These are phyloP conservation scores for Lytechinus variegatus DNA, from an alignment of 35 echinoderm and acorn worm species.

Conservation along the genomic window DNA sequence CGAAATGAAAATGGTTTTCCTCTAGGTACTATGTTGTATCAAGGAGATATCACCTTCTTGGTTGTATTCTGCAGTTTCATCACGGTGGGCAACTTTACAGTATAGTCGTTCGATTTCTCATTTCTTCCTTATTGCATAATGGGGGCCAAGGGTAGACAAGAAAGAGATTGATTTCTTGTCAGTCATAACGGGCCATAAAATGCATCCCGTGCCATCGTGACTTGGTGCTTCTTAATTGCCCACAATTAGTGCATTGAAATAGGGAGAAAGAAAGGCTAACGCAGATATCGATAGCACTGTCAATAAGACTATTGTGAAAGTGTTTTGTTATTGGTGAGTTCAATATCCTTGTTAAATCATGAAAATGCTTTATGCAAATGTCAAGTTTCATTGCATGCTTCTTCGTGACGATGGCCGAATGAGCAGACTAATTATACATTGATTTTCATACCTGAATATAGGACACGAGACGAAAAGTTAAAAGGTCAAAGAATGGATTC, in stretches of 20 bases:
- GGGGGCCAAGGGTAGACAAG: too few species aligned
- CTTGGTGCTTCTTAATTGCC: not conserved
- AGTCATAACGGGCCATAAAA: not conserved
- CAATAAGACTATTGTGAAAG: not conserved
- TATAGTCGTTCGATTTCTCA: not conserved
- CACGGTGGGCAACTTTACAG: not conserved
- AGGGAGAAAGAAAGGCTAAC: not conserved
- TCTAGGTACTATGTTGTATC: not conserved
- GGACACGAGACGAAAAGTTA: too few species aligned
- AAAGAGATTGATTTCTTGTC: not conserved
- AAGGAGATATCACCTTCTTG: too few species aligned
- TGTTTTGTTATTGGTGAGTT: not conserved
- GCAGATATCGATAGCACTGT: not conserved
- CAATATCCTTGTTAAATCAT: not conserved
- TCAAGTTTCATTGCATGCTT: not conserved
- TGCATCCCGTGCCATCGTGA: not conserved
- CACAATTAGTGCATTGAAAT: not conserved
- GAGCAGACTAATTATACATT: not conserved
- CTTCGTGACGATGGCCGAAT: too few species aligned
- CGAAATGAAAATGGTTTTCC: not conserved
- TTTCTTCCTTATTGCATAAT: not conserved
- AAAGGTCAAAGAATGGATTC: too few species aligned
- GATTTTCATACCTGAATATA: not conserved
- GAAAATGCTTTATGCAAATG: not conserved
- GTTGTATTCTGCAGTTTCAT: not conserved